A percentile compares a stretch with the other conserved stretches of the same genome.
Conservation (phyloP, 2,797 vertebrate genomes). For the Paratrypauchen microcephalus region DNA sequence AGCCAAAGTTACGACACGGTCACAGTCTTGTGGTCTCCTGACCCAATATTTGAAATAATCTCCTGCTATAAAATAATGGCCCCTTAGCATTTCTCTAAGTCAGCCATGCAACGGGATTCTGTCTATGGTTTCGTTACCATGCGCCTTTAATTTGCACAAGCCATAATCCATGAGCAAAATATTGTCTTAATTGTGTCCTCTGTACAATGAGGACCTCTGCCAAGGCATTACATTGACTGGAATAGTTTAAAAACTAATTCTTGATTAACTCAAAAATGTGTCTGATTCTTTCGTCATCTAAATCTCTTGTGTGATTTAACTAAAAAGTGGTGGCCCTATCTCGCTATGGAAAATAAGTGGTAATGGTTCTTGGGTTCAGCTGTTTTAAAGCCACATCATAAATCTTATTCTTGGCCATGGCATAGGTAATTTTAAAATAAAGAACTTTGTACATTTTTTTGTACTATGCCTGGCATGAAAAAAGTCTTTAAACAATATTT, state of each 20-base stretch:
- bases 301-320: neutral
- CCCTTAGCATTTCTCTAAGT: constrained; percentile 52
- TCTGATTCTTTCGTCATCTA: neutral
- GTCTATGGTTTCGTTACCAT: constrained; percentile 50
- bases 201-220: neutral
- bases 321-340: neutral
- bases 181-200: constrained; percentile 48
- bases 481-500: neutral
- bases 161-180: constrained; percentile 33
- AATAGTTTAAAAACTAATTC: neutral
- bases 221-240: neutral
- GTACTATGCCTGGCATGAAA: neutral
- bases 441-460: no score
- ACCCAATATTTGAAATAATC: constrained; percentile 22
- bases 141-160: constrained; percentile 50
- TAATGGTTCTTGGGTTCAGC: no score
- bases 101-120: constrained; percentile 32
- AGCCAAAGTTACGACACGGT: constrained; percentile 36
- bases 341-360: neutral
- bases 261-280: neutral
- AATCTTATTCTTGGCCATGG: neutral
- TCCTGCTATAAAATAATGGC: constrained; percentile 38
- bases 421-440: neutral
- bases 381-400: neutral
- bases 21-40: constrained; percentile 21